Evolutionary conservation across 2,888 invertebrate species (phyloP).

Genomic region (Eupithecia dodoneata): DNA sequence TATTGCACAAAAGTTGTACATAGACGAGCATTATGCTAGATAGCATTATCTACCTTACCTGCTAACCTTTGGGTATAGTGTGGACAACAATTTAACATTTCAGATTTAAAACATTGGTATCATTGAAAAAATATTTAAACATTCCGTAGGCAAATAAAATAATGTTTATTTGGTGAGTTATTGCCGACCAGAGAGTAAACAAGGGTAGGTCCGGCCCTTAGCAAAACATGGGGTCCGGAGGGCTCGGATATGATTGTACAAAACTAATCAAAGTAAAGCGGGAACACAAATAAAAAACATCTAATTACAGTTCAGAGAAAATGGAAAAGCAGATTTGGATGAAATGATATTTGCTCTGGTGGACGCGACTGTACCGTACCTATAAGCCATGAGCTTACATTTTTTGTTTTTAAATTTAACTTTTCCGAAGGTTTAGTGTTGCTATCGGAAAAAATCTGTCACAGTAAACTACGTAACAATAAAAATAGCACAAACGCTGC

Average conservation of each 20-base stretch:
- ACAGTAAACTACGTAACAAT: background rate
- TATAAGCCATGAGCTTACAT: slow-evolving; percentile 33
- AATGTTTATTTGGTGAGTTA: slow-evolving; percentile 23
- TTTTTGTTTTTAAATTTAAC: background rate
- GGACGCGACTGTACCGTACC: slow-evolving; percentile 34
- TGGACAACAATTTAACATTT: background rate
- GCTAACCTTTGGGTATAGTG: too few species aligned
- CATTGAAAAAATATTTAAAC: background rate
- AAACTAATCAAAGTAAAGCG: slow-evolving; percentile 42
- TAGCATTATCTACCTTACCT: too few species aligned
- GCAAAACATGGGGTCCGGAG: slow-evolving; percentile 29
- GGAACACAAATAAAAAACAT: slow-evolving; percentile 46
- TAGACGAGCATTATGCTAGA: too few species aligned
- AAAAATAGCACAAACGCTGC: background rate
- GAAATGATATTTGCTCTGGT: slow-evolving; percentile 65
- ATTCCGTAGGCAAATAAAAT: background rate
- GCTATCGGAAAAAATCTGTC: background rate
- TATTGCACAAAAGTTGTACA: too few species aligned
- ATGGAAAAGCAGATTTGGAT: slow-evolving; percentile 58
- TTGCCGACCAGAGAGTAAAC: slow-evolving; percentile 28
- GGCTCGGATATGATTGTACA: slow-evolving; percentile 29
- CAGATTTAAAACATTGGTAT: background rate
- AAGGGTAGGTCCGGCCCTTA: slow-evolving; percentile 18
- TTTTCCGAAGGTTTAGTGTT: background rate
- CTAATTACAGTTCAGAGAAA: slow-evolving; percentile 56